phyloP scores from a whole-genome alignment of 2,888 invertebrate genomes.

The Xylocampa areola region DNA sequence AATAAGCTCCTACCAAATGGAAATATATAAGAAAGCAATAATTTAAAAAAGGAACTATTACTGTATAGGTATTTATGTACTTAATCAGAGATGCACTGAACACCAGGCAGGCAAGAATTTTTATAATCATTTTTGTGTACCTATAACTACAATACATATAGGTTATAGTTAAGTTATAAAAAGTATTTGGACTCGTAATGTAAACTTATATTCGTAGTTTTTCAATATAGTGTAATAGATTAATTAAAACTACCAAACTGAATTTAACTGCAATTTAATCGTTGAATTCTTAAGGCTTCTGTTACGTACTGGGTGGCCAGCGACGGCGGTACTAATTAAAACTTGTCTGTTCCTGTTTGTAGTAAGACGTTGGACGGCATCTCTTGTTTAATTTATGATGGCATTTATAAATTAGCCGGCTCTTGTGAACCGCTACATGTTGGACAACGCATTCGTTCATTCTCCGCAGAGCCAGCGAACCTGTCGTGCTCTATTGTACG shows the following conservation, averaged over 20 bases:
- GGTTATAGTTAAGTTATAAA: too few species aligned
- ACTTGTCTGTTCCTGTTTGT: constrained; percentile 54
- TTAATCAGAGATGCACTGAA: too few species aligned
- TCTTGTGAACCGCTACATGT: constrained; percentile 36
- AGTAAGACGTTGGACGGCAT: constrained; percentile 62
- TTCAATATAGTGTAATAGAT: too few species aligned
- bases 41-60: too few species aligned
- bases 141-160: too few species aligned
- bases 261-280: constrained; percentile 15
- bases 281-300: constrained; percentile 17
- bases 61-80: too few species aligned
- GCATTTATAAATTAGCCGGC: constrained; percentile 55
- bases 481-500: constrained; percentile 42
- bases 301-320: constrained; percentile 22
- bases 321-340: constrained; percentile 65
- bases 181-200: too few species aligned
- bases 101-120: not conserved
- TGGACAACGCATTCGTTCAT: constrained; percentile 18
- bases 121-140: not conserved
- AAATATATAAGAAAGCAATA: too few species aligned
- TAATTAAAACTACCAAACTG: not conserved
- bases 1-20: too few species aligned
- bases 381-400: constrained; percentile 63
- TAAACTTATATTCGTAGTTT: too few species aligned
- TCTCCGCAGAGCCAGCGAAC: constrained; percentile 26